These are phyloP conservation scores for Trichopoda pennipes DNA, from an alignment of 2,888 invertebrate genomes.

Conservation along the genomic window DNA sequence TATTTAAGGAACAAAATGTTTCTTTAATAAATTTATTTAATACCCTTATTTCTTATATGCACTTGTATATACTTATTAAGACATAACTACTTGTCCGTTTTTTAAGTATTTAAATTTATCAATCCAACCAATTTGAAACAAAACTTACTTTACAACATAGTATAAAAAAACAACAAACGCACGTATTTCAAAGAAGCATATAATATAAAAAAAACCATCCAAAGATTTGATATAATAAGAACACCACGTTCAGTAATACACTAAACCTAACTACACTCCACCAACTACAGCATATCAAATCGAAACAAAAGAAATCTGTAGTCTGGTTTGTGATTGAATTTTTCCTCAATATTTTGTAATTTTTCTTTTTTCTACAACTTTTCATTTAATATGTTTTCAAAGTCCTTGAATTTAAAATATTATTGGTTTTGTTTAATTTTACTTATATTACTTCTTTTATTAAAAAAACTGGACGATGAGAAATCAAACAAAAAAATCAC, in stretches of 20 bases:
- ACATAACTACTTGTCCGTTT: background rate
- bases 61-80: background rate
- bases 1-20: conserved; percentile 35
- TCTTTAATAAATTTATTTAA: conserved; percentile 9
- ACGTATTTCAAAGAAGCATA: conserved; percentile 23
- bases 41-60: background rate
- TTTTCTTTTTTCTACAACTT: background rate
- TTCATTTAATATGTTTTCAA: background rate
- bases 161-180: conserved; percentile 12
- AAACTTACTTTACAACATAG: conserved; percentile 10
- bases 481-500: conserved; percentile 72
- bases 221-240: conserved; percentile 56
- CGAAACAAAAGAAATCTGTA: conserved; percentile 61
- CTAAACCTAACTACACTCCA: conserved; percentile 46
- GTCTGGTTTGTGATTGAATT: conserved; percentile 63
- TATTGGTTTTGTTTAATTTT: conserved; percentile 16
- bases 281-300: too few species aligned
- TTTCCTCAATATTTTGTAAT: background rate
- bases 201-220: conserved; percentile 46
- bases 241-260: conserved; percentile 51
- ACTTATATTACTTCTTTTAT: conserved; percentile 9
- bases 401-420: background rate
- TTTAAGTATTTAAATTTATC: background rate
- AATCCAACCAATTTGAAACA: background rate
- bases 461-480: conserved; percentile 69